These are phyloP conservation scores for Xestobium rufovillosum DNA, from an alignment of 2,888 invertebrate species.

Conservation along the genomic window DNA sequence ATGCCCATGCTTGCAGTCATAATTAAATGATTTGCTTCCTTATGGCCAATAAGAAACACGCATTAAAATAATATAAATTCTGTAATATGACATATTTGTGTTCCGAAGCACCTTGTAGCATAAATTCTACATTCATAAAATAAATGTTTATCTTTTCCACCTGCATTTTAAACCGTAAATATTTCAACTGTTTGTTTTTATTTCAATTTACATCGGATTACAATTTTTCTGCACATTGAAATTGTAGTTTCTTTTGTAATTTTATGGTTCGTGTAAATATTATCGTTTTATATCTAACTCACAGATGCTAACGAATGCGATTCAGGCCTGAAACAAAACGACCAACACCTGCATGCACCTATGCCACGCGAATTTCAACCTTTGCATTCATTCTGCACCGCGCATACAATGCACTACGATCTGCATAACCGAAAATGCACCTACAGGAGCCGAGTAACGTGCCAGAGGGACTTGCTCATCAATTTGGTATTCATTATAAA, in stretches of 20 bases:
- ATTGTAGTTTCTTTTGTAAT: constrained; percentile 25
- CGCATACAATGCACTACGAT: too few relatives aligned
- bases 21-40: constrained; percentile 24
- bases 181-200: constrained; percentile 33
- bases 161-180: constrained; percentile 34
- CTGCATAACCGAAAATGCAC: too few relatives aligned
- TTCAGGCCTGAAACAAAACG: constrained; percentile 23
- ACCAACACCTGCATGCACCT: constrained; percentile 23
- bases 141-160: constrained; percentile 32
- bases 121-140: constrained; percentile 26
- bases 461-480: too few relatives aligned
- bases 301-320: too few relatives aligned
- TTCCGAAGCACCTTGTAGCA: constrained; percentile 24
- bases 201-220: constrained; percentile 28
- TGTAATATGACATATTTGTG: constrained; percentile 17
- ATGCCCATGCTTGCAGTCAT: constrained; percentile 20
- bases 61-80: constrained; percentile 21
- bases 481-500: too few relatives aligned
- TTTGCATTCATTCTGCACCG: too few relatives aligned
- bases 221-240: constrained; percentile 22
- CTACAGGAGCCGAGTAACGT: too few relatives aligned
- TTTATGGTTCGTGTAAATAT: constrained; percentile 29
- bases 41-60: constrained; percentile 24
- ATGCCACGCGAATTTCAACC: too few relatives aligned
- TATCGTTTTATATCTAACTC: constrained; percentile 29